Evolutionary conservation across 2,888 invertebrate genomes (phyloP), one percentile per base, ranked within the genome.

Genomic region (Harmothoe impar): DNA sequence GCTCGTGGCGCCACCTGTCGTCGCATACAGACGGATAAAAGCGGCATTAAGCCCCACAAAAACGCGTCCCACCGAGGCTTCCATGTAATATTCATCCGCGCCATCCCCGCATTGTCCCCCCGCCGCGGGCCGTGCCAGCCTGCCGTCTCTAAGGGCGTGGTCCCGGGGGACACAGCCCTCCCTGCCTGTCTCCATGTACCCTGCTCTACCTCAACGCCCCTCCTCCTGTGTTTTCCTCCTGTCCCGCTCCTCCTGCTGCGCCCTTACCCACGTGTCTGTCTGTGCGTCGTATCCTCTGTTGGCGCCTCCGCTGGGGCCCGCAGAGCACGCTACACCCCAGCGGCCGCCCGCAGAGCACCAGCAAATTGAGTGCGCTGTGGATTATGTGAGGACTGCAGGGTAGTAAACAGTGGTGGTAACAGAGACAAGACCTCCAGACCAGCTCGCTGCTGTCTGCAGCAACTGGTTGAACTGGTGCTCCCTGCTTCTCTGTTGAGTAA

Each of bases 11-110:
- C 62, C 62, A 62, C 62, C 62, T 62, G 62, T 62, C 62, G 62
- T 62, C 62, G 62, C 62, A 62, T 62, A 62, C 62, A 62, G 62
- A 62, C 62, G 62, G 62, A 62, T 62, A 62, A 62, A 62, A 62
- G 62, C 62, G 62, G 62, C 62, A 62, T 62, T 62, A 62, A 62
- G 62, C 62, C 62, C n/a, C 20, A 62, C 62, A 62, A 62, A 62
- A 62, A 62, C 62, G 62, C n/a, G 62, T 62, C 62, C 62, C 62
- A 15, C n/a, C 23, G n/a, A 62, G 62, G 20, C 62, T 20, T 3
- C n/a, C 62, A 62, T 62, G 62, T 62, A 62, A 62, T 62, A 62
- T 62, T 62, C 62, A 62, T 62, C 62, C 62, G 62, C 62, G 62
- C 62, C 23, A n/a, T 62, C 62, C 62, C 20, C 62, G 20, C n/a